Base-by-base conservation (phyloP, 2,797 vertebrate species). In the Diglossa cyanea region DNA sequence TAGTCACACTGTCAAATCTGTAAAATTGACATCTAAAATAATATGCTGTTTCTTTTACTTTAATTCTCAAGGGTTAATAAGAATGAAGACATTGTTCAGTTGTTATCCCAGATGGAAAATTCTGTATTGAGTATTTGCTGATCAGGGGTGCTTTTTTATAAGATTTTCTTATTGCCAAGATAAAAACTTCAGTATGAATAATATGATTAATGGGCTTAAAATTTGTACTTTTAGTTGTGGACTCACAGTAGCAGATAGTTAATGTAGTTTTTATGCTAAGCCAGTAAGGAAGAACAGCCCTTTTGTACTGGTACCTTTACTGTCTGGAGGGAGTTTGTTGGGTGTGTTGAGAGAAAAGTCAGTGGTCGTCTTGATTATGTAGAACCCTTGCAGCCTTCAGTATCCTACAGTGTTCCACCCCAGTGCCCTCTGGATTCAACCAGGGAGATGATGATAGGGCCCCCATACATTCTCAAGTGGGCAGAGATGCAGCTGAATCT, bases 21-120 rank as follows among this genome's bases (percentile, higher is more conserved):
- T 95, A 96, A 89, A 96, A 45, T 78, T 93, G 70, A 88, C 84
- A 50, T 90, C 82, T 86, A 60, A 90, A 94, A 72, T 94, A 90
- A 25, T 93, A 85, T 5, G 20, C 65, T 24, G 1, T 63, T 86
- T 76, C 87, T 89, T 81, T 83, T 92, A 67, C 79, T 95, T 97
- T 90, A 68, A 65, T 86, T 96, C 81, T 74, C 81, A 16, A 66
- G 25, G 75, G 68, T 95, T 68, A 92, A 84, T 86, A 82, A 85
- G 67, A 88, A 81, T 26, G n/a, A 55, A 78, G 87, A 71, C 51
- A 76, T 80, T 76, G 24, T 83, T 90, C 40, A 26, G 16, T 65
- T 92, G 42, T 79, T 79, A 37, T 30, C 42, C 65, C 33, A 63
- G 50, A 5, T 71, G n/a, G 35, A 79, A 89, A 90, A 87, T 81